Evolutionary conservation across 2,888 invertebrate genomes (phyloP).

Genomic region (Gymnoscelis rufifasciata): DNA sequence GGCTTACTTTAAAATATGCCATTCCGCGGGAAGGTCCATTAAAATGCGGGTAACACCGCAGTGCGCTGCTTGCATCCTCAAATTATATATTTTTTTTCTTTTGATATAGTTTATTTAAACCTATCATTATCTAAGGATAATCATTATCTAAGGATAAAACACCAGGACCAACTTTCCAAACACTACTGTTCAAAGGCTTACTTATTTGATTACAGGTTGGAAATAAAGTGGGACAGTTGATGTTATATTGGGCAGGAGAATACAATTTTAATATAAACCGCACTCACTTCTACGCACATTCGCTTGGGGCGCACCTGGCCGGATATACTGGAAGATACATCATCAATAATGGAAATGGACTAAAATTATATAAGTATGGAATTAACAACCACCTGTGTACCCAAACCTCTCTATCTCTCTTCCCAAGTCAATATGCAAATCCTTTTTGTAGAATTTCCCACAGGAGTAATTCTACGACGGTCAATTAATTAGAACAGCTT

Average conservation of each 20-base stretch:
- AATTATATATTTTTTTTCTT: too few species aligned
- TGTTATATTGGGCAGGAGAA: not conserved
- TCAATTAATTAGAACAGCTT: too few species aligned
- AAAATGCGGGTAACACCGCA: too few species aligned
- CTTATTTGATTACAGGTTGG: not conserved
- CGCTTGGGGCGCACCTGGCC: slow-evolving; percentile 1
- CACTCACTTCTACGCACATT: slow-evolving; percentile 1
- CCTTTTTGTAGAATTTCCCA: too few species aligned
- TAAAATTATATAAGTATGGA: not conserved
- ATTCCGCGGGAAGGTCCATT: too few species aligned
- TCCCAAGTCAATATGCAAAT: too few species aligned
- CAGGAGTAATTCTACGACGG: too few species aligned
- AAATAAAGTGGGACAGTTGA: not conserved
- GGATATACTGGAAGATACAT: not conserved
- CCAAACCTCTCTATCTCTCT: not conserved
- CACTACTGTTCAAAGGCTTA: not conserved
- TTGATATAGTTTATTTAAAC: too few species aligned
- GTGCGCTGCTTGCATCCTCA: too few species aligned
- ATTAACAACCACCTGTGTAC: not conserved
- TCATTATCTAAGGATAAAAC: not conserved
- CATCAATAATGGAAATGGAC: not conserved
- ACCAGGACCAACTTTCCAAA: not conserved
- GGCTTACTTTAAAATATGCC: too few species aligned
- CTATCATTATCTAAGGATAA: too few species aligned
- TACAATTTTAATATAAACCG: not conserved